These are phyloP conservation scores for Mesocricetus auratus DNA, from an alignment of 2,113 vertebrate species.

Conservation along the genomic window DNA sequence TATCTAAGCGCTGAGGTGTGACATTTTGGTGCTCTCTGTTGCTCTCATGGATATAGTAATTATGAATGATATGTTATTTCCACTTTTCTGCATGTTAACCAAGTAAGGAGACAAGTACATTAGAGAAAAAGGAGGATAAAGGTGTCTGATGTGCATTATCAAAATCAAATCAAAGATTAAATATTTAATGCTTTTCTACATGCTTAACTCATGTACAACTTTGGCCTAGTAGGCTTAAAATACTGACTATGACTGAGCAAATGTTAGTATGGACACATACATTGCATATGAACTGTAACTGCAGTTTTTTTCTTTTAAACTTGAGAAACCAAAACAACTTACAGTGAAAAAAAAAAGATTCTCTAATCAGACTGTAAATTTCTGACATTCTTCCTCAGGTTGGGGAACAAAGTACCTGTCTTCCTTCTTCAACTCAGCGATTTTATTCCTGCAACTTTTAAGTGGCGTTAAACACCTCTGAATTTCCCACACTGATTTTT, in stretches of 20 bases:
- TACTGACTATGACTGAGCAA: background rate
- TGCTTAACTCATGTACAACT: background rate
- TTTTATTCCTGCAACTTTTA: background rate
- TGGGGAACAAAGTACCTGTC: background rate
- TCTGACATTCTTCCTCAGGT: background rate
- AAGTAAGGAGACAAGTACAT: background rate
- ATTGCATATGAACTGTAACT: background rate
- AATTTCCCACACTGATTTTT: background rate
- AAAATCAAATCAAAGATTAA: conserved; percentile 32
- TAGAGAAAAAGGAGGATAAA: background rate
- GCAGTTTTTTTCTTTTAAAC: background rate
- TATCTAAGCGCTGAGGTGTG: conserved; percentile 44
- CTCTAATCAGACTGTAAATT: background rate
- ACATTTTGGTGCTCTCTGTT: conserved; percentile 31
- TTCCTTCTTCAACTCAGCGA: background rate
- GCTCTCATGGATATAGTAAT: conserved; percentile 41
- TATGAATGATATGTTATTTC: conserved; percentile 43
- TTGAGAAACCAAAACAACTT: background rate
- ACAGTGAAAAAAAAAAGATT: background rate
- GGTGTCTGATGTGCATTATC: background rate
- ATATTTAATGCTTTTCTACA: background rate
- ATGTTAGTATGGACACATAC: background rate
- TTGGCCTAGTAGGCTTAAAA: background rate
- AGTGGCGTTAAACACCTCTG: background rate
- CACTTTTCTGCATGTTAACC: background rate